A percentile compares a stretch with the other conserved stretches of the same genome.
Conservation (phyloP, 2,888 invertebrate genomes). For the Bruchidius siliquastri region DNA sequence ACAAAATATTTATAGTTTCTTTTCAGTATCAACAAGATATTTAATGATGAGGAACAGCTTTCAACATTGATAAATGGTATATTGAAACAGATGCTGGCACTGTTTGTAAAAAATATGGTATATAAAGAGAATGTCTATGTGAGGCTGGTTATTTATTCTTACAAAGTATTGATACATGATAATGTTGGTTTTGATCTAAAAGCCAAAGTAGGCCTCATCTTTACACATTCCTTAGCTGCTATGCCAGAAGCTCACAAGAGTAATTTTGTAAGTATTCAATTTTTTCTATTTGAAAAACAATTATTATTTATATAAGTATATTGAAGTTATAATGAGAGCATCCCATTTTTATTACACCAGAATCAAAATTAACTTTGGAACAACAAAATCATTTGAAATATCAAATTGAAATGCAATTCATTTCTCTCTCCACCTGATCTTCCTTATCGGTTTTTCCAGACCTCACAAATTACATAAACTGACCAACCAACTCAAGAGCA, state of each 20-base stretch:
- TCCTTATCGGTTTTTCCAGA: too few relatives aligned
- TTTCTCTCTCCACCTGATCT: too few relatives aligned
- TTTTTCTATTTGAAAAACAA: background rate
- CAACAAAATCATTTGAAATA: too few relatives aligned
- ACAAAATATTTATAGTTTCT: constrained; percentile 2
- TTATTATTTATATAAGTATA: too few relatives aligned
- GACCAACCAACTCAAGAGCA: too few relatives aligned
- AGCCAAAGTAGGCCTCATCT: constrained; percentile 57
- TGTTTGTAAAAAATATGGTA: constrained; percentile 23
- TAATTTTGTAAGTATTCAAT: constrained; percentile 25
- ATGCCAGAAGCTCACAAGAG: constrained; percentile 29
- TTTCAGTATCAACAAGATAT: constrained; percentile 12
- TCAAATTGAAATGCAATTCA: too few relatives aligned
- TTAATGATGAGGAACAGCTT: constrained; percentile 20
- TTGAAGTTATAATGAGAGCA: too few relatives aligned
- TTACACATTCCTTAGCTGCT: constrained; percentile 49
- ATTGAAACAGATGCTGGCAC: constrained; percentile 25
- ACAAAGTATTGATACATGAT: constrained; percentile 39
- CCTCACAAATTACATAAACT: too few relatives aligned
- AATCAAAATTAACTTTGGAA: too few relatives aligned
- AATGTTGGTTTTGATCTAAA: constrained; percentile 63
- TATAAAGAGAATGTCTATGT: constrained; percentile 20
- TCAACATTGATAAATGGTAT: constrained; percentile 24
- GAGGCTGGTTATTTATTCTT: constrained; percentile 26
- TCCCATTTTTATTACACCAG: too few relatives aligned